Percentiles rank a stretch among this genome's conserved stretches.
phyloP scores from a whole-genome alignment of 2,797 vertebrate species.

The Sphenopsis melanotis region DNA sequence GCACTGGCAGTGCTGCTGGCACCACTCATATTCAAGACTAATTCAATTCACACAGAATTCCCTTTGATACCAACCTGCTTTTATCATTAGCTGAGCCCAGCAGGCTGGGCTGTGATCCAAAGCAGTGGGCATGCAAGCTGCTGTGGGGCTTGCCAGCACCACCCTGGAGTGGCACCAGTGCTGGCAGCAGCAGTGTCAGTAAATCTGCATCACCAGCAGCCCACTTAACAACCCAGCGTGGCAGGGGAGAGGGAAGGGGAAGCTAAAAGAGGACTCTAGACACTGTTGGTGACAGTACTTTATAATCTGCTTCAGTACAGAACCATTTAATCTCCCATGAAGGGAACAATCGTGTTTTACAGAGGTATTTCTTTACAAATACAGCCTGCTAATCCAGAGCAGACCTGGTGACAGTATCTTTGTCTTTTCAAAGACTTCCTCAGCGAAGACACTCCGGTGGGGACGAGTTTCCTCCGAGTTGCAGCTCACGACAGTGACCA shows the following conservation, averaged over 20 bases:
- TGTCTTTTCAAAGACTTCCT: slow-evolving; percentile 81
- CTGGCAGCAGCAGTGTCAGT: background rate
- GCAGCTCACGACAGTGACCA: slow-evolving; percentile 88
- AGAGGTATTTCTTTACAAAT: background rate
- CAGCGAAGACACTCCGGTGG: slow-evolving; percentile 83
- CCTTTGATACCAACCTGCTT: background rate
- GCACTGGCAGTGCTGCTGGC: rapidly evolving
- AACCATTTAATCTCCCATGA: background rate
- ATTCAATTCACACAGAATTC: background rate
- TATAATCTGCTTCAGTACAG: background rate
- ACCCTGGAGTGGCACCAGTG: rapidly evolving
- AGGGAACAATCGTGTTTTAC: background rate
- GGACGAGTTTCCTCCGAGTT: slow-evolving; percentile 84
- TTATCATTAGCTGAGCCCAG: background rate
- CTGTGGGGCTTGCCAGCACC: rapidly evolving
- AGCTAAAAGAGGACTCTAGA: background rate
- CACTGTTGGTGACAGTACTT: background rate
- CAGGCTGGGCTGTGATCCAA: background rate
- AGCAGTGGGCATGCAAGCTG: rapidly evolving
- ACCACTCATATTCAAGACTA: background rate
- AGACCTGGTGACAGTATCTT: background rate
- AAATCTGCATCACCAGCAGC: background rate
- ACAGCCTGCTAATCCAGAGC: background rate
- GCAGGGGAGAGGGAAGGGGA: background rate
- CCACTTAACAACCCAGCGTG: rapidly evolving